phyloP scores from a whole-genome alignment of 2,113 vertebrate genomes.

The Microcebus jonahi region DNA sequence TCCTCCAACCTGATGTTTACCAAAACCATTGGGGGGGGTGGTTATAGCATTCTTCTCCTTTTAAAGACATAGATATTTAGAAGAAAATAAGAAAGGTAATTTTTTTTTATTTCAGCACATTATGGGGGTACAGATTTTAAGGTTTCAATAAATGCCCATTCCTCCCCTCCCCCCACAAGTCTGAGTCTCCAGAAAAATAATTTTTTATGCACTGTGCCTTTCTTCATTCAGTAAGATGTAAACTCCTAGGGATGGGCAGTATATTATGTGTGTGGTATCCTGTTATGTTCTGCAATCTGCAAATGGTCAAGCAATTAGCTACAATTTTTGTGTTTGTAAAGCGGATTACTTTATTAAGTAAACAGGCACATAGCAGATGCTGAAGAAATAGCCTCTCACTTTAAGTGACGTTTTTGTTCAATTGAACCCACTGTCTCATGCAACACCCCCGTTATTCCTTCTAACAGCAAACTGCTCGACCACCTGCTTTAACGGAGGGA shows the following conservation, averaged over 20 bases:
- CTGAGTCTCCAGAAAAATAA: too few species aligned
- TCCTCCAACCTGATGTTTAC: not conserved
- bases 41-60: not conserved
- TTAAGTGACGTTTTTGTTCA: not conserved
- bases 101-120: not conserved
- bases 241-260: not conserved
- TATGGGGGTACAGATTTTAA: too few species aligned
- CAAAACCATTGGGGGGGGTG: not conserved
- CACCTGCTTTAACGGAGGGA: slow-evolving; percentile 92
- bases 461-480: slow-evolving; percentile 91
- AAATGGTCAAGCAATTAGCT: not conserved
- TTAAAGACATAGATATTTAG: not conserved
- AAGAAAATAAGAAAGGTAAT: not conserved
- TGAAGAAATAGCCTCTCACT: not conserved
- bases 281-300: not conserved
- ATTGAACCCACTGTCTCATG: not conserved
- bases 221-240: slow-evolving; percentile 9
- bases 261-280: not conserved
- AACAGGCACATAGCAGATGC: not conserved
- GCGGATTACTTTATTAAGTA: not conserved
- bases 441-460: slow-evolving; percentile 32
- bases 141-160: too few species aligned
- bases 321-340: not conserved
- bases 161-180: too few species aligned
- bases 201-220: not conserved